Base-by-base conservation (phyloP, 2,113 vertebrate species). In the Chrysemys picta region DNA sequence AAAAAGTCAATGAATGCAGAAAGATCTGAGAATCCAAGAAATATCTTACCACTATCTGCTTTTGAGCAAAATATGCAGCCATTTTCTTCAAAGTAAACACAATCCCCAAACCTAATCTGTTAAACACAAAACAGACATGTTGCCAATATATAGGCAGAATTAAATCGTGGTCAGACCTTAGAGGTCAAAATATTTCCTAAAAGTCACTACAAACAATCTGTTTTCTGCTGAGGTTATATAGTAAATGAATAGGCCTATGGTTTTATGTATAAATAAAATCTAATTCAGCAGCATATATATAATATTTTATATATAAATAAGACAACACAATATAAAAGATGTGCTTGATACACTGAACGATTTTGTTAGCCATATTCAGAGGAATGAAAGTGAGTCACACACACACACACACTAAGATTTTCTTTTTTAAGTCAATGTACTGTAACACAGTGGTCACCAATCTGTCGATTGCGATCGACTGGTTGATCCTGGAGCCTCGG, bases 71-170 rank as follows among this genome's bases (percentile, higher is more conserved):
- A 99, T 97, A 99, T 97, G 87, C 98, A 98, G 90, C 98, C 98
- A 25, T 98, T 97, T 91, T 99, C 98, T 96, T 99, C 97, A 93
- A 98, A 99, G 96, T 99, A 99, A 54, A 98, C 95, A 94, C 99
- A 98, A 38, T 98, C 97, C 59, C 96, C 98, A 91, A 99, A 98
- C 80, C 90, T 98, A 45, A 99, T 94, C 99, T 99, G 97, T 89
- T 80, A 89, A 96, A 82, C 42, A 84, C 50, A 97, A 97, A 98
- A 27, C n/a, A 94, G 95, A 82, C 4, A 89, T 10, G 17, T 62
- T 90, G 92, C 57, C 72, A 95, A 56, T n/a, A 13, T 4, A 62
- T 4, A 72, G 0, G 57, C 22, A 50, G 42, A 87, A 84, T 56
- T 87, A 80, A 10, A 72, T 54, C n/a, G 49, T 78, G 31, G 53